Percentiles rank a stretch among this genome's conserved stretches.
Evolutionary conservation across 2,888 invertebrate genomes (phyloP).

Genomic region (Phragmatobia fuliginosa): DNA sequence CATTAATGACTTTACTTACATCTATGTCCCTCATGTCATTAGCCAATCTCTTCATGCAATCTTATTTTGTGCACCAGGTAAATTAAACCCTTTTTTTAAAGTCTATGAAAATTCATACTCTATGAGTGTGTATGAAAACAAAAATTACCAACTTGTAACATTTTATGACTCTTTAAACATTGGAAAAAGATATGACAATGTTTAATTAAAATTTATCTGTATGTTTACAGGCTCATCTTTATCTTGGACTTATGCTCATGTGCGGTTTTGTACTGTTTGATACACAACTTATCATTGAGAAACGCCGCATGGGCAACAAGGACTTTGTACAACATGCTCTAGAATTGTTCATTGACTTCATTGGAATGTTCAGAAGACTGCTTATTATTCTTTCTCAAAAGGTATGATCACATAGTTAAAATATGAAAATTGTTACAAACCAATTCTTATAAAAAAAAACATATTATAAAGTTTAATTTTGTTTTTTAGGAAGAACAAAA

Average conservation of each 20-base stretch:
- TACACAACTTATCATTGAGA: constrained; percentile 98
- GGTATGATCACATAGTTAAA: constrained; percentile 81
- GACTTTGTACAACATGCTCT: constrained; percentile 97
- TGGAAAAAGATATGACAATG: neutral
- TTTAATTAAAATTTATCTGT: neutral
- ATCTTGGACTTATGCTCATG: constrained; percentile 95
- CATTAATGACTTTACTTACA: constrained; percentile 93
- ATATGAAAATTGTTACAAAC: neutral
- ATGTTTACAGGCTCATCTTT: constrained; percentile 90
- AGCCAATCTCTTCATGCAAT: constrained; percentile 95
- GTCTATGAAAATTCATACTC: too few species aligned
- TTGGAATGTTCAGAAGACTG: constrained; percentile 97
- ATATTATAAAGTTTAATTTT: neutral
- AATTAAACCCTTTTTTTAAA: constrained; percentile 47
- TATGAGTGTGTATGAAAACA: too few species aligned
- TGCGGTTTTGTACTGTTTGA: constrained; percentile 98
- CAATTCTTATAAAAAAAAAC: neutral
- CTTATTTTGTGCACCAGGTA: constrained; percentile 92
- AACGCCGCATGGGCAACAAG: constrained; percentile 94
- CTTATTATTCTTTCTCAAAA: constrained; percentile 96
- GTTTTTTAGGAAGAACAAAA: constrained; percentile 81
- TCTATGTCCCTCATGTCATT: constrained; percentile 92
- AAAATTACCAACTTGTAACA: too few species aligned
- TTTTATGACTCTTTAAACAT: neutral
- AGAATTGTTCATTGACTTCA: constrained; percentile 97